Evolutionary conservation across 2,113 vertebrate species (phyloP).

Genomic region (Aegithalos caudatus): DNA sequence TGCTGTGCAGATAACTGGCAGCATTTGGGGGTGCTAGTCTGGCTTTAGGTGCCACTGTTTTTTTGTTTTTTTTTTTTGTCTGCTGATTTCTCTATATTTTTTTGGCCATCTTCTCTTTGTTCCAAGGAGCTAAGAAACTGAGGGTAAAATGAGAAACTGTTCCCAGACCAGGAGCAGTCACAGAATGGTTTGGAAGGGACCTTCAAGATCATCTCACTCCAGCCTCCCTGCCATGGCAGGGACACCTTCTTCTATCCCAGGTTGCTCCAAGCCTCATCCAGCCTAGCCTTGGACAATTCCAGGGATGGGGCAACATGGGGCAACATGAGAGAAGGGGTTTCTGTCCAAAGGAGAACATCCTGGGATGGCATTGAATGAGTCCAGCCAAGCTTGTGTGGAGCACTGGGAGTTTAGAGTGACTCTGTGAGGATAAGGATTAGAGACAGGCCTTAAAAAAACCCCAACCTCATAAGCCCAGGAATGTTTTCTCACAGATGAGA

Average conservation of each 20-base stretch:
- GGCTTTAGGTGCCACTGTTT: not conserved
- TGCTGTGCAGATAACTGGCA: not conserved
- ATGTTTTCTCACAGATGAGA: not conserved
- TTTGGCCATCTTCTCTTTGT: not conserved
- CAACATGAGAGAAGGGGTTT: not conserved
- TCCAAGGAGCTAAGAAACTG: not conserved
- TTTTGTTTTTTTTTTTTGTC: not conserved
- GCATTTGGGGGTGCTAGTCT: not conserved
- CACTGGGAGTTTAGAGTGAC: not conserved
- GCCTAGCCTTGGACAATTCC: fast-evolving
- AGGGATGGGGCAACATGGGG: not conserved
- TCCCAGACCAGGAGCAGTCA: not conserved
- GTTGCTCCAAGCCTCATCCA: not conserved
- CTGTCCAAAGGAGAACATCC: not conserved
- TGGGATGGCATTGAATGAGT: not conserved
- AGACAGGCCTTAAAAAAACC: not conserved
- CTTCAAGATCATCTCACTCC: not conserved
- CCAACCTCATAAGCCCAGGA: not conserved
- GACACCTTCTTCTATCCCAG: not conserved
- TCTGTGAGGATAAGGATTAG: not conserved
- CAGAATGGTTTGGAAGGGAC: not conserved
- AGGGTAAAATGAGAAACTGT: not conserved
- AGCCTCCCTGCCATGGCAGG: not conserved
- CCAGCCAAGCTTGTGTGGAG: not conserved
- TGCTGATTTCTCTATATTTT: not conserved